Conservation (phyloP, 1,140 invertebrate species). For the Rhopalosiphum padi region DNA sequence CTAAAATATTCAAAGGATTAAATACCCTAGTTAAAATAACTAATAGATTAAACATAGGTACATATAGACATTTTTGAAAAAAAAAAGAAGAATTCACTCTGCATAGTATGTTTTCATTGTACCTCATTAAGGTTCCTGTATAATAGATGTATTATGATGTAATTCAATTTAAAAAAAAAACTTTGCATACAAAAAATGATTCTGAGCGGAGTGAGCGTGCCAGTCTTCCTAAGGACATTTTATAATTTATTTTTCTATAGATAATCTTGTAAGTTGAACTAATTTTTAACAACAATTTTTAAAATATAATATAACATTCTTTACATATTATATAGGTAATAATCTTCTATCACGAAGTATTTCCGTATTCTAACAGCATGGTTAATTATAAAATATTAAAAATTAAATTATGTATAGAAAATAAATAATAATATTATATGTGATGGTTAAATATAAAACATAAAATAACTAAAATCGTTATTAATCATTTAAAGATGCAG, state of each 20-base stretch:
- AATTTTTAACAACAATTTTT: neutral
- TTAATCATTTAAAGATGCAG: too few species aligned
- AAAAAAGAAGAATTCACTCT: neutral
- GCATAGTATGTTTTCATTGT: neutral
- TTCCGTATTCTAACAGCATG: too few species aligned
- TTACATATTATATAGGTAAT: too few species aligned
- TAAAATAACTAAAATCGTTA: neutral
- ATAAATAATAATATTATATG: neutral
- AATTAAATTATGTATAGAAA: neutral
- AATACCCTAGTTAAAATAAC: too few species aligned
- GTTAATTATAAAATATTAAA: neutral
- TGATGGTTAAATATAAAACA: neutral
- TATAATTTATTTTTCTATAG: too few species aligned
- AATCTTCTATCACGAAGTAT: too few species aligned
- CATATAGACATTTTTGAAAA: neutral
- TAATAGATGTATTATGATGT: neutral
- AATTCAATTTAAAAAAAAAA: neutral
- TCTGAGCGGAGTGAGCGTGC: neutral
- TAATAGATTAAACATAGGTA: too few species aligned
- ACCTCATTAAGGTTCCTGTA: neutral
- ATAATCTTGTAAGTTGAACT: too few species aligned
- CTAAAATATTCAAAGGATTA: neutral
- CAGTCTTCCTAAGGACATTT: too few species aligned
- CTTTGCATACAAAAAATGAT: neutral
- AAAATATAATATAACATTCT: neutral